A percentile compares a stretch with the other conserved stretches of the same genome.
These are phyloP conservation scores for Chelonus insularis DNA, from an alignment of 1,140 invertebrate species.

Conservation along the genomic window DNA sequence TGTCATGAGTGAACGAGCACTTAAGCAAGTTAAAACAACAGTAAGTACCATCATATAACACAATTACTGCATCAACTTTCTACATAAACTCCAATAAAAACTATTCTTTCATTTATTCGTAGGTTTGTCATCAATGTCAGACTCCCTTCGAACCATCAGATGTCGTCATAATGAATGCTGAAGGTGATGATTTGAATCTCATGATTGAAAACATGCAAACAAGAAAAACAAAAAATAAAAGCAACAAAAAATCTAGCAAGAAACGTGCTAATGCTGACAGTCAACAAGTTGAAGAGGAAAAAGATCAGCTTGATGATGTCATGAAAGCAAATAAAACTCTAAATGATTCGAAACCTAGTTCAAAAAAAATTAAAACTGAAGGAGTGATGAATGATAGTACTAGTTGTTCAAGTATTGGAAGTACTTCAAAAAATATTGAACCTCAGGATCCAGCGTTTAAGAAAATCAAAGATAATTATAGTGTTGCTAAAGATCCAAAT, in stretches of 20 bases:
- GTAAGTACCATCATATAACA: conserved; percentile 58
- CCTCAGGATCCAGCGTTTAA: conserved; percentile 71
- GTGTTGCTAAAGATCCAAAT: conserved; percentile 89
- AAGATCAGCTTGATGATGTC: conserved; percentile 50
- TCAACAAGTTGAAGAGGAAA: conserved; percentile 40
- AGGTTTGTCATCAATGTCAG: conserved; percentile 70
- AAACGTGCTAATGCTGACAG: conserved; percentile 35
- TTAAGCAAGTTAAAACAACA: conserved; percentile 86
- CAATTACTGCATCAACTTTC: conserved; percentile 44
- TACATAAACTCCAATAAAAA: too few relatives aligned
- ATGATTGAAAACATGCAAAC: conserved; percentile 69
- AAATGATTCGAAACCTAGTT: conserved; percentile 5
- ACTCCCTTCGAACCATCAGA: conserved; percentile 75
- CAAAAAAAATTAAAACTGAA: too few relatives aligned
- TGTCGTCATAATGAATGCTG: conserved; percentile 85
- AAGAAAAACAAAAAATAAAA: conserved; percentile 76
- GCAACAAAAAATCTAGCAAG: conserved; percentile 60
- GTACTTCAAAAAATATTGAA: conserved; percentile 42
- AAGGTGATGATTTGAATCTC: conserved; percentile 74
- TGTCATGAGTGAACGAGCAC: conserved; percentile 91
- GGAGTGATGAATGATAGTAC: too few relatives aligned
- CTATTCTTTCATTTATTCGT: too few relatives aligned
- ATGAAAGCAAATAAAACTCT: conserved; percentile 24
- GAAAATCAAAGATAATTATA: conserved; percentile 78
- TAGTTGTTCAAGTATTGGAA: background rate